Conservation (phyloP, 2,888 invertebrate species). For the Drosophila subsilvestris region DNA sequence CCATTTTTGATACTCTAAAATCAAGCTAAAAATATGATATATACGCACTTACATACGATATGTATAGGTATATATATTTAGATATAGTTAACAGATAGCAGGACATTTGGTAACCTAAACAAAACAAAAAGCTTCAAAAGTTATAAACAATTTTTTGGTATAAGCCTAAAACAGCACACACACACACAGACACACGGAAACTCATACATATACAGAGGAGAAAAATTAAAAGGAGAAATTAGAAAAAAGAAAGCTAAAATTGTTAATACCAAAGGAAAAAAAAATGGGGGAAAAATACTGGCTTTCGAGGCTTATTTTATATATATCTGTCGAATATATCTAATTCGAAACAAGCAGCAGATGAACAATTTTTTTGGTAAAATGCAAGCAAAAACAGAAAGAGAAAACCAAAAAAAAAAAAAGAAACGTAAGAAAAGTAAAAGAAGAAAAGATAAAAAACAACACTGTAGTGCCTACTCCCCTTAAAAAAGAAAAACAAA, state of each 20-base stretch:
- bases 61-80: constrained; percentile 17
- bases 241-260: constrained; percentile 38
- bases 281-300: constrained; percentile 45
- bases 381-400: constrained; percentile 35
- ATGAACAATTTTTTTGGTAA: constrained; percentile 63
- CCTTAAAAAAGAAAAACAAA: constrained; percentile 60
- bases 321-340: constrained; percentile 16
- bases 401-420: constrained; percentile 37
- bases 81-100: constrained; percentile 39
- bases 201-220: constrained; percentile 34
- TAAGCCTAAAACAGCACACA: constrained; percentile 41
- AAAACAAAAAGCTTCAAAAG: constrained; percentile 50
- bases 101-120: constrained; percentile 43
- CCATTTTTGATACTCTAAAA: constrained; percentile 64
- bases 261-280: constrained; percentile 57
- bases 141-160: constrained; percentile 42
- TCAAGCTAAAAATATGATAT: constrained; percentile 33
- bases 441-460: constrained; percentile 50
- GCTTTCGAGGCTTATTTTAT: constrained; percentile 65
- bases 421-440: constrained; percentile 49
- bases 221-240: not conserved
- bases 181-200: constrained; percentile 26
- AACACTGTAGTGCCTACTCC: constrained; percentile 83
- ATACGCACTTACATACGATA: constrained; percentile 28
- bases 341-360: constrained; percentile 16